Evolutionary conservation across 2,888 invertebrate genomes (phyloP), one percentile per base, ranked within the genome.

Genomic region (Lasioglossum vierecki): DNA sequence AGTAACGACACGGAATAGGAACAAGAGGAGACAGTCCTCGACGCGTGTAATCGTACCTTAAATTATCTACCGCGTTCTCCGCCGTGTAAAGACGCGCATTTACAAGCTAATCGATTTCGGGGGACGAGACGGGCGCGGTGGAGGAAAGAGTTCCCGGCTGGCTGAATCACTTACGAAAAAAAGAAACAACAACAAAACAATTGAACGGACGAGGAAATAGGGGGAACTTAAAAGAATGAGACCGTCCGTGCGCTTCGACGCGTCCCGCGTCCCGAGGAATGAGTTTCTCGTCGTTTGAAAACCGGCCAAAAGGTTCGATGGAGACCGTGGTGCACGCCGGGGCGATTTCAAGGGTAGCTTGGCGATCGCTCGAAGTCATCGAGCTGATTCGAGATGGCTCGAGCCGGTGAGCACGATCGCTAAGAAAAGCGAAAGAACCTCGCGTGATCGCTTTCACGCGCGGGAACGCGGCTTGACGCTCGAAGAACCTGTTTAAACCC

Each of bases 21-120:
- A 85, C 78, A 84, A 75, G 72, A 84, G 71, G 81, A 66, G 66
- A 85, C 72, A 86, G 78, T 81, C 81, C 86, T 81, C 86, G 80
- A 70, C 73, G 76, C 73, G 76, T 75, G 26, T 76, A 68, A 73
- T 79, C 63, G 53, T 66, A 74, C 30, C 79, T 85, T 80, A 85
- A 85, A 46, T 57, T 80, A 85, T 35, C 39, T 46, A 30, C 26
- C 44, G 46, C 74, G 74, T 60, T 63, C 49, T 60, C 15, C 26
- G 60, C 30, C 15, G 70, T 22, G 22, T 26, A 30, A 57, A 13
- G 66, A n/a, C n/a, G 49, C 66, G 35, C 26, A 39, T 39, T n/a
- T 44, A 57, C 44, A 39, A 44, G 72, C 41, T 57, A 74, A 39
- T 82, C 68, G 68, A 70, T 26, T 39, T 35, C 44, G 60, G 15